These are phyloP conservation scores for Dermolepida albohirtum DNA, from an alignment of 2,888 invertebrate species.

Conservation along the genomic window DNA sequence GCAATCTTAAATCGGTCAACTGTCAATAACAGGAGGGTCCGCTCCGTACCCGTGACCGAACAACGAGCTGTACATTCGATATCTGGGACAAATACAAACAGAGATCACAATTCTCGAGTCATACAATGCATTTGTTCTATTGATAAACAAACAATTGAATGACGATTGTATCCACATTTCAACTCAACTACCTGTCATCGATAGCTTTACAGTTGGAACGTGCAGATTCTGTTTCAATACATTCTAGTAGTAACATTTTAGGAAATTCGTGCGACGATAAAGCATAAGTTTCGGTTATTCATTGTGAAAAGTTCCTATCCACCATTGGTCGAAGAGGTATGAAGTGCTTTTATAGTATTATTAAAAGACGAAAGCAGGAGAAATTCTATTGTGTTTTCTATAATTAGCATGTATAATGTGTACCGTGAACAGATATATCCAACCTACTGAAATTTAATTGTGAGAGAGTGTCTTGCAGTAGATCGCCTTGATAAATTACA, in stretches of 20 bases:
- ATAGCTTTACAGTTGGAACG: neutral
- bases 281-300: no score
- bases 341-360: neutral
- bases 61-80: conserved; percentile 16
- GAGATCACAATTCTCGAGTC: conserved; percentile 12
- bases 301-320: no score
- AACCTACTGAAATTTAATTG: conserved; percentile 6
- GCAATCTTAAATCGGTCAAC: conserved; percentile 32
- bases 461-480: neutral
- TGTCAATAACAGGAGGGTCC: conserved; percentile 14
- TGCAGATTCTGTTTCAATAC: conserved; percentile 6
- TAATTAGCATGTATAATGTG: conserved; percentile 5
- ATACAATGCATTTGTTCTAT: conserved; percentile 31
- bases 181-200: conserved; percentile 27
- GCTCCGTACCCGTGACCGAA: conserved; percentile 19
- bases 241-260: neutral
- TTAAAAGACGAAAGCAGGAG: neutral
- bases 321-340: no score
- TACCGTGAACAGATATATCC: conserved; percentile 2
- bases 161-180: conserved; percentile 24
- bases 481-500: conserved; percentile 2
- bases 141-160: conserved; percentile 20
- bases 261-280: no score
- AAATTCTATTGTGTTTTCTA: conserved; percentile 11
- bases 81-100: conserved; percentile 25